These are phyloP conservation scores for Brachyalestes nurse DNA, from an alignment of 2,797 vertebrate species.

Conservation along the genomic window DNA sequence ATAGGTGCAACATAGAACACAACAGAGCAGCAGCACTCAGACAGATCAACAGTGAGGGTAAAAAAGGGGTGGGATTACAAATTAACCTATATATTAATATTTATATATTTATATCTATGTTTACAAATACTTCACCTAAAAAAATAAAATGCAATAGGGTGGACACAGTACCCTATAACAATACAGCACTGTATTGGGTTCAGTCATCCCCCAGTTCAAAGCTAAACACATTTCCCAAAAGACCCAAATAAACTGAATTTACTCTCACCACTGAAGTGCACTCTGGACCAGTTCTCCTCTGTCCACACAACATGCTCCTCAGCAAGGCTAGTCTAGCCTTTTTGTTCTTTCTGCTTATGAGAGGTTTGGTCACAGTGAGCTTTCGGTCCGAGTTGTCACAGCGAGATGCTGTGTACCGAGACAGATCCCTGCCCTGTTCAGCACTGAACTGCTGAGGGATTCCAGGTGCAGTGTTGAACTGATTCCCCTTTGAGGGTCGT, in stretches of 20 bases:
- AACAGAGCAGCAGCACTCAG: no score
- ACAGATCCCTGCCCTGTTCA: not conserved
- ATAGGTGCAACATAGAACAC: no score
- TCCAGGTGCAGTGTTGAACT: slow-evolving; percentile 18
- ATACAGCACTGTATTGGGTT: no score
- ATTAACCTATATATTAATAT: no score
- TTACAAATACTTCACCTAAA: no score
- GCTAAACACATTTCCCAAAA: not conserved
- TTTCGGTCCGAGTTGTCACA: not conserved
- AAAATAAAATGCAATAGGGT: no score
- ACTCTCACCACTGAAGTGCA: not conserved
- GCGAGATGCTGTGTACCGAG: no score
- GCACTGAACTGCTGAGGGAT: slow-evolving; percentile 3
- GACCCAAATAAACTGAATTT: not conserved
- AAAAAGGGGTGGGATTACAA: no score
- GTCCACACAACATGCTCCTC: not conserved
- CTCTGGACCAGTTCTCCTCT: slow-evolving; percentile 3
- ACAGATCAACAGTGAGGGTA: no score
- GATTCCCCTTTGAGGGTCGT: not conserved
- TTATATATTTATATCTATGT: no score
- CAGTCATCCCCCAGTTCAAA: not conserved
- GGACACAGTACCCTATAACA: no score
- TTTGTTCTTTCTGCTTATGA: not conserved
- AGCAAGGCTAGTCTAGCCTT: not conserved
- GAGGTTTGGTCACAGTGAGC: not conserved